Base-by-base conservation (phyloP, 2,797 vertebrate genomes). In the Sebastiscus tertius region DNA sequence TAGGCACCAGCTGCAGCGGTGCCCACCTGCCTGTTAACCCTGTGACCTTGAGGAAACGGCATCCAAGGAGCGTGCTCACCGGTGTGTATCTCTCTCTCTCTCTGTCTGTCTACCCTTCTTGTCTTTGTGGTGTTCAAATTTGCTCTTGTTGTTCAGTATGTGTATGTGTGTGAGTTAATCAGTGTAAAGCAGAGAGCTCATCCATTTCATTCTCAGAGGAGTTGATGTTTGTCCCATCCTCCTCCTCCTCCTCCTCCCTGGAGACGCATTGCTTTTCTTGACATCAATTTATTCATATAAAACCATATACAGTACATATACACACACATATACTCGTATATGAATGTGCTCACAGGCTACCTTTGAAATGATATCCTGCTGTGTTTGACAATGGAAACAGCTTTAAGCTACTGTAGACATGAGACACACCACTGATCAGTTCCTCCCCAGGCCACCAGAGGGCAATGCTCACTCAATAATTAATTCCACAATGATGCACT, bases 381-480 rank as follows among this genome's bases (percentile, higher is more conserved):
- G n/a, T 24, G 39, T 80, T 55, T 75, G 54, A 69, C 79, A 62
- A 31, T 55, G 27, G 56, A 72, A 54, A 11, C 24, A n/a, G 78
- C 68, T 75, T 67, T n/a, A 20, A 59, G 46, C 59, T 62, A 71
- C 36, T 54, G 72, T 4, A 31, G 61, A 61, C 27, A 68, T 10
- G 26, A 67, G 16, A 58, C 3, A 4, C 1, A 39, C 0, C 10
- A 11, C 5, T 7, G 2, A 6, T 29, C 63, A 77, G 31, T 88
- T 86, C 52, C 10, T 11, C 0, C 0, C 20, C 33, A 24, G 5
- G 33, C 78, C 95, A 93, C 88, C 46, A 94, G 95, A 94, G 93
- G 94, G 92, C 92, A 94, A 84, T 94, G 89, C 76, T 78, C 49
- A 84, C 91, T 81, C 79, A 93, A 12, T 69, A 76, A 90, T 92